Percentiles rank a stretch among this genome's conserved stretches.
Evolutionary conservation across 2,888 invertebrate species (phyloP).

Genomic region (Drosophila phalerata): DNA sequence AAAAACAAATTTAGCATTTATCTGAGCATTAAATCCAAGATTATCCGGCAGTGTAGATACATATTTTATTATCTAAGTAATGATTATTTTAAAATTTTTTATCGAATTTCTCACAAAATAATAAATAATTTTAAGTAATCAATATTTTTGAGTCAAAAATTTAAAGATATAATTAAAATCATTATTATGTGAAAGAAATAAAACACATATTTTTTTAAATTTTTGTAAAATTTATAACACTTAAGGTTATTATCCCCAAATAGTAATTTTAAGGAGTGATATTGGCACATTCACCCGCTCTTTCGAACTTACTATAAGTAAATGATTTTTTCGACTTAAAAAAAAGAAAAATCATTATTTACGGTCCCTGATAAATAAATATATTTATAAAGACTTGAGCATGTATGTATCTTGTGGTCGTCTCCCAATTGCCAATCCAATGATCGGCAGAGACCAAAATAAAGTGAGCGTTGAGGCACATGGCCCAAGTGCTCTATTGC

Average conservation of each 20-base stretch:
- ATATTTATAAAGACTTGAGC: neutral
- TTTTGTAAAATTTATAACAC: too few relatives aligned
- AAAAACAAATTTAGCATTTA: neutral
- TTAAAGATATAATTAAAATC: too few relatives aligned
- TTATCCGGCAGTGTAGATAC: conserved; percentile 1
- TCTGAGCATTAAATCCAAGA: neutral
- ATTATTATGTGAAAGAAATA: too few relatives aligned
- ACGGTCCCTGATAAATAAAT: neutral
- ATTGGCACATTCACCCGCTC: neutral
- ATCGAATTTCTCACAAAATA: neutral
- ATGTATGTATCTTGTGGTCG: conserved; percentile 1
- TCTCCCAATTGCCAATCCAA: conserved; percentile 38
- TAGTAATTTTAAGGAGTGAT: too few relatives aligned
- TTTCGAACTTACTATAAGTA: neutral
- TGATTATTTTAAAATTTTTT: neutral
- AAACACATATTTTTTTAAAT: too few relatives aligned
- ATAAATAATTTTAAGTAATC: neutral
- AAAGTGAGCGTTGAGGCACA: conserved; percentile 37
- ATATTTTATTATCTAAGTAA: too few relatives aligned
- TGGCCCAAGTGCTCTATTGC: conserved; percentile 33
- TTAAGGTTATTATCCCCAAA: too few relatives aligned
- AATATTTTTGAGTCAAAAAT: too few relatives aligned
- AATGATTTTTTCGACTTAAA: neutral
- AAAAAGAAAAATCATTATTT: neutral
- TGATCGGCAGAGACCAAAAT: conserved; percentile 62